Percentiles rank a stretch among this genome's conserved stretches.
These are phyloP conservation scores for Varanus komodoensis DNA, from an alignment of 2,113 vertebrate genomes.

Conservation along the genomic window DNA sequence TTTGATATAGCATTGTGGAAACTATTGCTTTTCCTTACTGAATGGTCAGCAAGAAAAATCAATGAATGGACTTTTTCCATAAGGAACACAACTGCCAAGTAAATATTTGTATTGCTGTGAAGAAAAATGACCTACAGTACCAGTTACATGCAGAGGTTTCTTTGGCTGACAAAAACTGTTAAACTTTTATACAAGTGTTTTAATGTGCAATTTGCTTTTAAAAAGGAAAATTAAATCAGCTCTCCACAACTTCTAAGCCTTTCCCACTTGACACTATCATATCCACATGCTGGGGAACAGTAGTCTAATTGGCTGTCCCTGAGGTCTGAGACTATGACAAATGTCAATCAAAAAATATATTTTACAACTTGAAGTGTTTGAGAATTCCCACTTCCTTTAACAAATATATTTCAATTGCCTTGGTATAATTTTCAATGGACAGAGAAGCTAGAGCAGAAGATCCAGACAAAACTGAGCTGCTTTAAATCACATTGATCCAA, in stretches of 20 bases:
- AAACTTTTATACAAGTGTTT: background rate
- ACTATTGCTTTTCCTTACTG: constrained; percentile 56
- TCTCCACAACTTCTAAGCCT: background rate
- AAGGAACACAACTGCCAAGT: constrained; percentile 42
- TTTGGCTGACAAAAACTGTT: constrained; percentile 27
- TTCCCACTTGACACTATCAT: background rate
- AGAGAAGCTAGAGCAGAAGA: constrained; percentile 19
- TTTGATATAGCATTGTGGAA: constrained; percentile 46
- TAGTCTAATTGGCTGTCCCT: background rate
- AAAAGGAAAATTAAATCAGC: background rate
- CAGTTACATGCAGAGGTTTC: background rate
- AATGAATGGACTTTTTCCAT: constrained; percentile 62
- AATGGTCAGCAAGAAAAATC: constrained; percentile 59
- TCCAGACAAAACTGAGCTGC: background rate
- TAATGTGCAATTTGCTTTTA: background rate
- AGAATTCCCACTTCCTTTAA: background rate
- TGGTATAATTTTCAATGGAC: background rate
- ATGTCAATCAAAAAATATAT: no score
- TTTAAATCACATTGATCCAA: background rate
- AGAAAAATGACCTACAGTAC: constrained; percentile 23
- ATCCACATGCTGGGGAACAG: background rate
- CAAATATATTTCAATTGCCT: background rate
- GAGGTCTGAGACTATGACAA: no score
- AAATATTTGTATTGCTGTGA: constrained; percentile 48
- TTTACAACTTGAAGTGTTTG: background rate